A percentile compares a stretch with the other conserved stretches of the same genome.
phyloP scores from a whole-genome alignment of 2,888 invertebrate genomes.

The Chesias legatella region DNA sequence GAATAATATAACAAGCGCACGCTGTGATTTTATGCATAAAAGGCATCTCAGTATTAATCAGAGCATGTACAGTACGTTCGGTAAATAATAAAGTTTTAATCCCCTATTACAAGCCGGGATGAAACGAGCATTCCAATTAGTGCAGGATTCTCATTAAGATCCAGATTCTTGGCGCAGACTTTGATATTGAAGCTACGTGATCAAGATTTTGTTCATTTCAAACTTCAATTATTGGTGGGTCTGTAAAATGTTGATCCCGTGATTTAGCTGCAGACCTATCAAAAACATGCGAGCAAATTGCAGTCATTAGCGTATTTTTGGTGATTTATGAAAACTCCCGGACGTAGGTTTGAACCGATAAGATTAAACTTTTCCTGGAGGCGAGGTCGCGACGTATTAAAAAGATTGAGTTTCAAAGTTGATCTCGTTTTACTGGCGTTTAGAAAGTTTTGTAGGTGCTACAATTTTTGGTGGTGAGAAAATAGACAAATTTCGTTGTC shows the following conservation, averaged over 20 bases:
- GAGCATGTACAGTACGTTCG: constrained; percentile 37
- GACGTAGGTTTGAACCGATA: constrained; percentile 17
- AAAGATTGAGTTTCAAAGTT: constrained; percentile 35
- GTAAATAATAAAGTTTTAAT: constrained; percentile 56
- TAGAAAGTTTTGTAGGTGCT: constrained; percentile 44
- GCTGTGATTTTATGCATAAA: neutral
- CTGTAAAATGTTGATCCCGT: constrained; percentile 13
- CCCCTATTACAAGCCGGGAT: constrained; percentile 48
- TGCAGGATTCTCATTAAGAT: constrained; percentile 69
- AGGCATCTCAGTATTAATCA: neutral
- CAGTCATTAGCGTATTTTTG: constrained; percentile 11
- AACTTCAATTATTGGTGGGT: constrained; percentile 31
- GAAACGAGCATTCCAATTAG: constrained; percentile 75
- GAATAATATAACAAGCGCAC: neutral
- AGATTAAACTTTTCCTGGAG: constrained; percentile 20
- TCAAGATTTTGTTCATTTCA: constrained; percentile 61
- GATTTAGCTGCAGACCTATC: constrained; percentile 12
- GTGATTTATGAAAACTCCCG: constrained; percentile 20
- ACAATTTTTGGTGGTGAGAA: constrained; percentile 48
- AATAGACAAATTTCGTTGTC: constrained; percentile 60
- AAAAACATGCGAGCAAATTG: constrained; percentile 12
- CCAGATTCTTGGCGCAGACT: constrained; percentile 65
- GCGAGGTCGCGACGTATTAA: constrained; percentile 24
- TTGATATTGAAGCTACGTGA: constrained; percentile 69
- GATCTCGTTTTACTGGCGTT: constrained; percentile 41